These are phyloP conservation scores for Drosophila vallismaia DNA, from an alignment of 2,888 invertebrate species.

Conservation along the genomic window DNA sequence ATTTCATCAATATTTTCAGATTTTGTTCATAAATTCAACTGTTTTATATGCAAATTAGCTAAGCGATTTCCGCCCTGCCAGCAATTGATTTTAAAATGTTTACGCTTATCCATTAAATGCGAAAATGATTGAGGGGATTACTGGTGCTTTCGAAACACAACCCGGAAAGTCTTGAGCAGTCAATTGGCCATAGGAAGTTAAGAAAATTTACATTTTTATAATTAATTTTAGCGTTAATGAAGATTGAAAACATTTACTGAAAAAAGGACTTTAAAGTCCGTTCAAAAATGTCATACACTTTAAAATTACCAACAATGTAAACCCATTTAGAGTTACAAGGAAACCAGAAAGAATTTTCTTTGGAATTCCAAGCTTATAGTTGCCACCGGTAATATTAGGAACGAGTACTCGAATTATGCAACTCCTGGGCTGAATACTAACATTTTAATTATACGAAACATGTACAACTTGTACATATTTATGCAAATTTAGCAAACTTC, in stretches of 20 bases:
- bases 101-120: constrained; percentile 74
- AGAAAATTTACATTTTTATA: constrained; percentile 60
- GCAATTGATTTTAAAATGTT: constrained; percentile 72
- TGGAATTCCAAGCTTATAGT: constrained; percentile 30
- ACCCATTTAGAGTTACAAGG: constrained; percentile 23
- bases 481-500: constrained; percentile 66
- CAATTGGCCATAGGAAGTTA: constrained; percentile 52
- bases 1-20: constrained; percentile 79
- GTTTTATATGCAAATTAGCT: constrained; percentile 84
- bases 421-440: constrained; percentile 33
- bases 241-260: constrained; percentile 21
- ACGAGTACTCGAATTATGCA: constrained; percentile 20
- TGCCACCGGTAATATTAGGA: constrained; percentile 23
- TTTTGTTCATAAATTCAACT: constrained; percentile 76
- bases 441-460: constrained; percentile 58
- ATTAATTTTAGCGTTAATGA: constrained; percentile 54
- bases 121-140: constrained; percentile 66
- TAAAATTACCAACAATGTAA: constrained; percentile 9
- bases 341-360: constrained; percentile 36
- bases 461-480: constrained; percentile 49
- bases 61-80: constrained; percentile 63
- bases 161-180: constrained; percentile 34
- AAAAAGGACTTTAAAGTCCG: background rate
- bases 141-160: background rate
- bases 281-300: background rate